Percentiles rank a stretch among this genome's conserved stretches.
Evolutionary conservation across 2,113 vertebrate genomes (phyloP).

Genomic region (Ploceus nigricollis): DNA sequence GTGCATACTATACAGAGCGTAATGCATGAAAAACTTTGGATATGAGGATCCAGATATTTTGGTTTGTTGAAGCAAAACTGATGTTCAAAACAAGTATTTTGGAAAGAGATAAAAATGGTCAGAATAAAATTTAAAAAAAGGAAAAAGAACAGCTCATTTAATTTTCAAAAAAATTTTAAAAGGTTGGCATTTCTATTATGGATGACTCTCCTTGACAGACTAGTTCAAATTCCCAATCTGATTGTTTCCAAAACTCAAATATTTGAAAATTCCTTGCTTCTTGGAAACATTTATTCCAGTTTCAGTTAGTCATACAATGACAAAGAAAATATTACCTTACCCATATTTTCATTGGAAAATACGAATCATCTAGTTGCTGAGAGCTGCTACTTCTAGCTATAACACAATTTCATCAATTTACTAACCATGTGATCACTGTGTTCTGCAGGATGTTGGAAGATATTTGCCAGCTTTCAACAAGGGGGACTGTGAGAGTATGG

Average conservation of each 20-base stretch:
- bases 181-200: background rate
- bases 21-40: background rate
- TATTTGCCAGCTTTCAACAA: background rate
- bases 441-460: conserved; percentile 51
- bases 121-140: background rate
- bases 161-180: background rate
- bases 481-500: conserved; percentile 31
- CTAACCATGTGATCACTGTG: background rate
- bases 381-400: background rate
- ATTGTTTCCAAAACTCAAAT: background rate
- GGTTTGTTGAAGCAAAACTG: background rate
- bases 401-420: background rate
- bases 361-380: background rate
- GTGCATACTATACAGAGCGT: background rate
- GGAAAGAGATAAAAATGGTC: background rate
- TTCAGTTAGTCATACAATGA: background rate
- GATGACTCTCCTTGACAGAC: background rate
- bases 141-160: fast-evolving
- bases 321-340: background rate
- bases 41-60: background rate
- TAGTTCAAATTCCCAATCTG: background rate
- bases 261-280: background rate
- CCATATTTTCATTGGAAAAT: background rate
- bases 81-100: background rate
- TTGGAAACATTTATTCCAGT: background rate